Evolutionary conservation across 2,888 invertebrate species (phyloP).

Genomic region (Oegoconia quadripuncta): DNA sequence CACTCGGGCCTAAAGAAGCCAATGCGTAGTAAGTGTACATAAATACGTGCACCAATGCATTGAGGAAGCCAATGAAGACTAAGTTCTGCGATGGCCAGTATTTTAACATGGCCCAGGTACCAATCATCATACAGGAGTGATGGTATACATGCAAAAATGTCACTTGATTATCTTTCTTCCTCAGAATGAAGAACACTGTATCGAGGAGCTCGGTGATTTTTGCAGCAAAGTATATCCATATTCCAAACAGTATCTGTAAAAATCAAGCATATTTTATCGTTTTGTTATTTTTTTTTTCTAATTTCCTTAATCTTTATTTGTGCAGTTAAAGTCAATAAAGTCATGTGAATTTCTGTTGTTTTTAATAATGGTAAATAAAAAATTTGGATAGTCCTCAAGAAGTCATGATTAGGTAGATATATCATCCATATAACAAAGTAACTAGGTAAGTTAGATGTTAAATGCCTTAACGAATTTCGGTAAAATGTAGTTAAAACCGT

Average conservation of each 20-base stretch:
- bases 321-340: too few species aligned
- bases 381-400: too few species aligned
- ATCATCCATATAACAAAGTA: too few species aligned
- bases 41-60: slow-evolving; percentile 87
- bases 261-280: neutral
- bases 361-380: too few species aligned
- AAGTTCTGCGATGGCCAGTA: slow-evolving; percentile 87
- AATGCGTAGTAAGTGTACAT: slow-evolving; percentile 91
- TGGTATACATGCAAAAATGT: slow-evolving; percentile 94
- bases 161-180: slow-evolving; percentile 88
- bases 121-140: slow-evolving; percentile 86
- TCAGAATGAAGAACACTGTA: slow-evolving; percentile 91
- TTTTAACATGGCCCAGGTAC: slow-evolving; percentile 86
- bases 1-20: slow-evolving; percentile 86
- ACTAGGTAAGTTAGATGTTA: too few species aligned
- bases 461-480: too few species aligned
- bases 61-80: slow-evolving; percentile 84
- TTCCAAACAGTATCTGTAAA: slow-evolving; percentile 63
- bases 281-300: neutral
- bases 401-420: too few species aligned
- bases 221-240: slow-evolving; percentile 86
- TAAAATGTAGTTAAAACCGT: too few species aligned
- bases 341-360: too few species aligned
- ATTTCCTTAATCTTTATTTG: neutral
- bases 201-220: slow-evolving; percentile 88